phyloP scores from a whole-genome alignment of 2,113 vertebrate species.

The Ictalurus punctatus region DNA sequence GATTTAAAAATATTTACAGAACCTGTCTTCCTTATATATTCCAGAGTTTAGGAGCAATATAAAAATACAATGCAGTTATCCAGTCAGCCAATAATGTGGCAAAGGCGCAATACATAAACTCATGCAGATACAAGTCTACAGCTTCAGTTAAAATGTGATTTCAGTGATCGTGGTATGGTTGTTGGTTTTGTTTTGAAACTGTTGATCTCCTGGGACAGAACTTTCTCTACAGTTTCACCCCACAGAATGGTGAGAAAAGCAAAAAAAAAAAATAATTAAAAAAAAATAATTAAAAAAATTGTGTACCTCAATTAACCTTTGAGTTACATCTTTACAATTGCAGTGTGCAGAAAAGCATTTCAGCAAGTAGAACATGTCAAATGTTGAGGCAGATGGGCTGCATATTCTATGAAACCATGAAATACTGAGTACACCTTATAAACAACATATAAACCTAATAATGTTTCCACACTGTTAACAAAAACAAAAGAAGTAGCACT shows the following conservation, averaged over 20 bases:
- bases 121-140: background rate
- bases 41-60: too few species aligned
- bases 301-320: background rate
- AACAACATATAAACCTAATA: background rate
- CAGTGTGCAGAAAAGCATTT: background rate
- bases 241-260: background rate
- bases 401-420: background rate
- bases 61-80: background rate
- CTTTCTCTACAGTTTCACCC: too few species aligned
- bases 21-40: too few species aligned
- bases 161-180: background rate
- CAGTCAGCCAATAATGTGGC: background rate
- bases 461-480: background rate
- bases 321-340: background rate
- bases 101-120: background rate
- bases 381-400: background rate
- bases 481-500: background rate
- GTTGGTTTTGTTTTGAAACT: background rate
- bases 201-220: background rate
- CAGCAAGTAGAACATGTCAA: background rate
- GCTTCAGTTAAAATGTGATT: background rate
- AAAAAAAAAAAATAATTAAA: background rate
- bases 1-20: too few species aligned
- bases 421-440: background rate
- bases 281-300: too few species aligned